phyloP scores from a whole-genome alignment of 2,888 invertebrate species.

The Aphodius granarius region DNA sequence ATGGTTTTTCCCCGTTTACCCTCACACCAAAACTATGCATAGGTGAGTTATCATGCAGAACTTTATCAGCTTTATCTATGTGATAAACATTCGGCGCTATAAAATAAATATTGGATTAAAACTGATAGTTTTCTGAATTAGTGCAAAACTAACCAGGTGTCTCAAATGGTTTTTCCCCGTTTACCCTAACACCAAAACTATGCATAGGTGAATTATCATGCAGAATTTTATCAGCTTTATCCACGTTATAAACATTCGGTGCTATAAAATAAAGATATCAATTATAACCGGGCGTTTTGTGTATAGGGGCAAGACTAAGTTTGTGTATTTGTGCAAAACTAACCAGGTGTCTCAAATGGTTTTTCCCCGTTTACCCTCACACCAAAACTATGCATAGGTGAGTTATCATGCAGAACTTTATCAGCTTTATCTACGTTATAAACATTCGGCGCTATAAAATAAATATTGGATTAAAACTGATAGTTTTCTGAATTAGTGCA shows the following conservation, averaged over 20 bases:
- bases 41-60: slow-evolving; percentile 58
- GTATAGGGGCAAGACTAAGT: background rate
- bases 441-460: slow-evolving; percentile 58
- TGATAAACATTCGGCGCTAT: slow-evolving; percentile 82
- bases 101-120: slow-evolving; percentile 5
- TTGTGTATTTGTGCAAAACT: background rate
- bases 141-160: slow-evolving; percentile 58
- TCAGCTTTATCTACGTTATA: slow-evolving; percentile 60
- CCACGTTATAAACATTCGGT: slow-evolving; percentile 64
- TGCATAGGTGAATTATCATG: slow-evolving; percentile 63
- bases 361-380: slow-evolving; percentile 58
- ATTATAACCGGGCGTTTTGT: no score
- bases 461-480: background rate
- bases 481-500: no score
- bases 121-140: no score
- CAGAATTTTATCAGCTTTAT: slow-evolving; percentile 64
- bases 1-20: slow-evolving; percentile 61
- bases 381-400: slow-evolving; percentile 67
- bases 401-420: slow-evolving; percentile 57
- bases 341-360: slow-evolving; percentile 57
- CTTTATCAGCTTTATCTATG: slow-evolving; percentile 64
- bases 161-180: slow-evolving; percentile 56
- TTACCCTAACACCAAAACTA: slow-evolving; percentile 63
- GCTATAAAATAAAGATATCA: slow-evolving; percentile 29
- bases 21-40: slow-evolving; percentile 73